These are phyloP conservation scores for Tragelaphus scriptus DNA, from an alignment of 2,113 vertebrate genomes.

Conservation along the genomic window DNA sequence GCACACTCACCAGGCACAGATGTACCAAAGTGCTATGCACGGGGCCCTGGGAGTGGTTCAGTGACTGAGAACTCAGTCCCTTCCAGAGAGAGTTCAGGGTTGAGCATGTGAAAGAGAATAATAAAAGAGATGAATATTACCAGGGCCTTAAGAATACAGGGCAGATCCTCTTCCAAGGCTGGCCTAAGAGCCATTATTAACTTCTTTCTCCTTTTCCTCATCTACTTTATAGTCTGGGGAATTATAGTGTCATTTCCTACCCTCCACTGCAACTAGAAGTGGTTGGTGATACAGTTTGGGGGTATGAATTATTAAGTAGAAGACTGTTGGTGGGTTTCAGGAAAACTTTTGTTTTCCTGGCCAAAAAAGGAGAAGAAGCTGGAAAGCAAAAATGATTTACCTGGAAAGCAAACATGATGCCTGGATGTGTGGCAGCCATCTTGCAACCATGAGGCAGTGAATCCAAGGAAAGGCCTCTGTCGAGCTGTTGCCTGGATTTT, in stretches of 20 bases:
- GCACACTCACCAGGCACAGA: rapidly evolving
- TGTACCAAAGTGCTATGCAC: not conserved
- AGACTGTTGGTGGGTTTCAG: not conserved
- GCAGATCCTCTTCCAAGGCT: not conserved
- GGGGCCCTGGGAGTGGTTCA: rapidly evolving
- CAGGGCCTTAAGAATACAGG: not conserved
- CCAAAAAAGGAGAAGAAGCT: not conserved
- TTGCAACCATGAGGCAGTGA: not conserved
- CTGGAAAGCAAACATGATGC: not conserved
- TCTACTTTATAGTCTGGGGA: not conserved
- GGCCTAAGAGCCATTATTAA: not conserved
- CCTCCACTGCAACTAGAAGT: not conserved
- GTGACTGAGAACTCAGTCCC: not conserved
- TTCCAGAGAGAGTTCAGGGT: not conserved
- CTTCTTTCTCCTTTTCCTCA: not conserved
- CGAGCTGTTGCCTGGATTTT: not conserved
- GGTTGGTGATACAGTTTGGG: not conserved
- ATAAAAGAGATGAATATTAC: not conserved
- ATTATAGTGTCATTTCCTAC: not conserved
- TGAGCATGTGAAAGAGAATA: not conserved
- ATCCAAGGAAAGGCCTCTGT: not conserved
- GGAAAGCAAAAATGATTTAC: not conserved
- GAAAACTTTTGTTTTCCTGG: not conserved
- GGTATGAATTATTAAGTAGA: not conserved
- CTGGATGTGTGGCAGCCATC: not conserved